Base-by-base conservation (phyloP, 2,113 vertebrate genomes). In the Coryphaenoides rupestris region DNA sequence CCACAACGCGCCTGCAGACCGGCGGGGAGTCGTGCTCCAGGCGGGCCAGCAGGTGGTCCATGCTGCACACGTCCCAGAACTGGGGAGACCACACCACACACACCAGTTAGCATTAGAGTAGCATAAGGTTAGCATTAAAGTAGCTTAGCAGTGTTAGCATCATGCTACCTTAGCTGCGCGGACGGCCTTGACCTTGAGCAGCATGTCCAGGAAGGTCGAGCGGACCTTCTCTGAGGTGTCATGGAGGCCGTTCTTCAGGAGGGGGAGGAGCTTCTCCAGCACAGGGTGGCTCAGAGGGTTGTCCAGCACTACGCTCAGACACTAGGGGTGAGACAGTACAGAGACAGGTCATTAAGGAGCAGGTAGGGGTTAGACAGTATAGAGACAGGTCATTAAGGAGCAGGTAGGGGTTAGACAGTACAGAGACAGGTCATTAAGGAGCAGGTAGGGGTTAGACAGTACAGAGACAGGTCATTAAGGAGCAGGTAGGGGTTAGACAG, bases 11-110 rank as follows among this genome's bases (percentile, higher is more conserved):
- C 28, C 93, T 93, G 0, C 89, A 92, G 52, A 98, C 94, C 0
- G 94, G 90, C 1, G 77, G 85, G 0, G 94, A 92, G 66, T 98
- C 97, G 0, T 70, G 77, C n/a, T 92, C 94, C 19, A 99, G 89
- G 0, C 94, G 94, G 46, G 80, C 75, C 75, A 99, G 82, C 23
- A 99, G 93, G 69, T 98, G 93, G 33, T 98, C 95, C 91, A 96
- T 93, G 53, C 88, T 91, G 74, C 95, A 97, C 63, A 99, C 92
- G 17, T 93, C 93, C 97, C 97, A 99, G 78, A 98, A 98, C 97
- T 98, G 68, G 10, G 56, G 54, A 59, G 49, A 1, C n/a, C 0
- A 40, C 3, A 55, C 24, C 3, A 16, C n/a, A n/a, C n/a, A n/a
- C n/a, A n/a, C n/a, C n/a, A n/a, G 33, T 40, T 40, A 40, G 33